These are phyloP conservation scores for Cheumatopsyche charites DNA, from an alignment of 1,140 invertebrate species.

Conservation along the genomic window DNA sequence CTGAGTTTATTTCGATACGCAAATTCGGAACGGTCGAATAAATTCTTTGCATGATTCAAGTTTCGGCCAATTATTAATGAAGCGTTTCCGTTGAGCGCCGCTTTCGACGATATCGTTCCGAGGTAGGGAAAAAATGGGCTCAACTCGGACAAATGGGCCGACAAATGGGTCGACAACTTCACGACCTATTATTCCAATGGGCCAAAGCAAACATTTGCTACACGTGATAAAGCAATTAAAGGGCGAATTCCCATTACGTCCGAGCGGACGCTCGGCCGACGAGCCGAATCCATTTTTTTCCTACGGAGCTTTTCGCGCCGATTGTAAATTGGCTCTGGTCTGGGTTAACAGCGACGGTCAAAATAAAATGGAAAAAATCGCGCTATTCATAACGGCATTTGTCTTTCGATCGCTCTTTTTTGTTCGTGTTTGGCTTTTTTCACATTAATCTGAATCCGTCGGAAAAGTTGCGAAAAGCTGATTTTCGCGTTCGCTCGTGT, in stretches of 20 bases:
- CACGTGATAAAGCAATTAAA: conserved; percentile 40
- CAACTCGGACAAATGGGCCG: conserved; percentile 28
- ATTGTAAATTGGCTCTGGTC: too few relatives aligned
- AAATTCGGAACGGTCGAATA: not conserved
- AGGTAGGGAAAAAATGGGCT: not conserved
- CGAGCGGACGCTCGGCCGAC: not conserved
- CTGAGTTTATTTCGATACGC: too few relatives aligned
- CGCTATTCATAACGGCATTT: conserved; percentile 3
- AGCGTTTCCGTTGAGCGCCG: conserved; percentile 8
- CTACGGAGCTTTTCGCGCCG: not conserved
- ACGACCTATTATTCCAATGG: conserved; percentile 35
- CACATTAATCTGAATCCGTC: conserved; percentile 13
- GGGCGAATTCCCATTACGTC: conserved; percentile 33
- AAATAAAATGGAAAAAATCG: not conserved
- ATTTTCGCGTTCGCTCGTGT: conserved; percentile 10
- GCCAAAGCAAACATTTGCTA: conserved; percentile 32
- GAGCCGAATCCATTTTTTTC: conserved; percentile 2
- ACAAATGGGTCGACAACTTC: conserved; percentile 35
- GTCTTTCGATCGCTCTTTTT: conserved; percentile 10
- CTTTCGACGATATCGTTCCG: not conserved
- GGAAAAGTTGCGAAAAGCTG: conserved; percentile 15
- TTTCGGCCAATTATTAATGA: conserved; percentile 23
- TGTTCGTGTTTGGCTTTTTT: not conserved
- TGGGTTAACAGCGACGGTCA: too few relatives aligned
- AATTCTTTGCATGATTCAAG: conserved; percentile 20